phyloP scores from a whole-genome alignment of 2,797 vertebrate species.

The Phaenicophaeus curvirostris region DNA sequence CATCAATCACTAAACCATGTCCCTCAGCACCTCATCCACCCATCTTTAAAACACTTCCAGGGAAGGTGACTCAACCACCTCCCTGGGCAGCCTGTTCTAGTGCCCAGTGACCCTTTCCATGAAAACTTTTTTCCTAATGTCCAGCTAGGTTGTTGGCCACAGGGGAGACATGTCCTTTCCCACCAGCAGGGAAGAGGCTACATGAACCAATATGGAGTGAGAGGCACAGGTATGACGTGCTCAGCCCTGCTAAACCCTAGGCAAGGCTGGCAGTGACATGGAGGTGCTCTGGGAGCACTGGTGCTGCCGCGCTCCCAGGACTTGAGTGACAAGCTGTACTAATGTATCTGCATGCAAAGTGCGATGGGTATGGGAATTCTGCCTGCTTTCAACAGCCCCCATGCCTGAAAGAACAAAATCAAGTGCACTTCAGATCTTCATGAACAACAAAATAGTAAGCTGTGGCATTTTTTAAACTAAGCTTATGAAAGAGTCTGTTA shows the following conservation, averaged over 20 bases:
- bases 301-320: background rate
- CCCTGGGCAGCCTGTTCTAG: too few relatives aligned
- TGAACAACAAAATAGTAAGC: background rate
- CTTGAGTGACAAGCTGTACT: background rate
- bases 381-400: background rate
- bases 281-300: background rate
- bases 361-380: background rate
- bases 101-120: too few relatives aligned
- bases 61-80: too few relatives aligned
- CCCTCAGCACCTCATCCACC: too few relatives aligned
- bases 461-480: background rate
- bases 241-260: background rate
- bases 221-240: fast-evolving
- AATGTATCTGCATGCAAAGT: fast-evolving
- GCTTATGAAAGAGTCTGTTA: background rate
- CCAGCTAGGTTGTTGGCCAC: too few relatives aligned
- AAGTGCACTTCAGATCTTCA: background rate
- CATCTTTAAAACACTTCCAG: too few relatives aligned
- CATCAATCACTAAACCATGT: too few relatives aligned
- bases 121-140: too few relatives aligned
- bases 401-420: background rate
- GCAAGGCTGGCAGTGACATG: background rate
- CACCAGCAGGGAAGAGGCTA: background rate
- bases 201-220: background rate
- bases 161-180: fast-evolving